Conservation (phyloP, 2,888 invertebrate species). For the Cacoxenus indagator region DNA sequence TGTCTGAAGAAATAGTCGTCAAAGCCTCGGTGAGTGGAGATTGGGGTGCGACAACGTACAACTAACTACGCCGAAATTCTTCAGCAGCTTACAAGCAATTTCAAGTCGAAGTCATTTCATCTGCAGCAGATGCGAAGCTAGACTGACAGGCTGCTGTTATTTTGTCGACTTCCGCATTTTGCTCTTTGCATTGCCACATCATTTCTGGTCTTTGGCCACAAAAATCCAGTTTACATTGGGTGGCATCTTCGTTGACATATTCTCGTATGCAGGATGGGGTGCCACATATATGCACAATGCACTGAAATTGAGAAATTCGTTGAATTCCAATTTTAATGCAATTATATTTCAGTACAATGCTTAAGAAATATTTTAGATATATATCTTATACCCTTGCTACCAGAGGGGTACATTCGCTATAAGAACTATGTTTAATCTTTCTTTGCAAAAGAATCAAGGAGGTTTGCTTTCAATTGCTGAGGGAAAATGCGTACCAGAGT, state of each 20-base stretch:
- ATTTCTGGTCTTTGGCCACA: constrained; percentile 18
- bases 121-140: neutral
- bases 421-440: too few species aligned
- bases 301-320: constrained; percentile 54
- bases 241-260: constrained; percentile 30
- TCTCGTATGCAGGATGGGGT: constrained; percentile 25
- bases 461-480: too few species aligned
- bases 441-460: too few species aligned
- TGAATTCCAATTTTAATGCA: constrained; percentile 49
- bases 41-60: too few species aligned
- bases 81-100: constrained; percentile 10
- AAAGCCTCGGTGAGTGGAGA: too few species aligned
- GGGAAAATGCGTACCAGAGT: too few species aligned
- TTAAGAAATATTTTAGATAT: too few species aligned
- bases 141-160: constrained; percentile 10
- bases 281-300: constrained; percentile 27
- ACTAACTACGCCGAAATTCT: constrained; percentile 14
- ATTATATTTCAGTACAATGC: constrained; percentile 31
- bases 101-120: neutral
- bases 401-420: too few species aligned
- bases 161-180: neutral
- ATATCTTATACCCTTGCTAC: too few species aligned
- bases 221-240: constrained; percentile 1
- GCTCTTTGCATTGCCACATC: neutral
- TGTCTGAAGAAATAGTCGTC: neutral